Base-by-base conservation (phyloP, 92 coral and sea anemone species). In the Pocillopora grandis region DNA sequence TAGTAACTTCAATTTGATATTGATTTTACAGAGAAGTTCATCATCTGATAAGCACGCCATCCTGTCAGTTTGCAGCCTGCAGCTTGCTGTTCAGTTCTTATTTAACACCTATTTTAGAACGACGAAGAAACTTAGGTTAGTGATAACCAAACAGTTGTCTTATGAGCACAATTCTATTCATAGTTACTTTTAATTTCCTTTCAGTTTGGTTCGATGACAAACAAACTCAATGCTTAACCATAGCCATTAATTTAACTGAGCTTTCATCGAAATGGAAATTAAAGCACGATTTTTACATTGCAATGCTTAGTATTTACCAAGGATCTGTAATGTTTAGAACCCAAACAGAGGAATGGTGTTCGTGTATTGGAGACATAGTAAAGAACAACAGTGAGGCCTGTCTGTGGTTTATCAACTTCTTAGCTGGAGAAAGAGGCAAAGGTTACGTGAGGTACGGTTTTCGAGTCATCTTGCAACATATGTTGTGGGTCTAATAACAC, bases 21-120 rank as follows among this genome's bases (percentile, higher is more conserved):
- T 20, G 13, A 12, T 33, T 49, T 73, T 35, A 8, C 78, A 94
- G 95, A 85, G 95, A 63, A 85, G 68, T 70, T 84, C 84, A 69
- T 87, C 76, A 61, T 81, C 90, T 37, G 90, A 86, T 80, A 92
- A 92, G 85, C 98, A 92, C 62, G 81, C 89, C 58, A 66, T 90
- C 31, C 82, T 94, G n/a, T 84, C 95, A 6, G 98, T 94, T 9
- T 92, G 98, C 90, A 94, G 98, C 72, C 88, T 94, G 36, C 98
- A 94, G 55, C 82, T 94, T n/a, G 89, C 98, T 3, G 90, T 94
- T 3, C 93, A 94, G 62, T 94, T 94, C 79, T 83, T 94, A 73
- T 94, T 94, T 64, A 92, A 94, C 81, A 94, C 98, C 2, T 94
- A 94, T 87, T 92, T 94, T 87, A 92, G 95, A 69, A 94, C 98